A percentile compares a stretch with the other conserved stretches of the same genome.
Evolutionary conservation across 2,888 invertebrate genomes (phyloP).

Genomic region (Lasioglossum calceatum): DNA sequence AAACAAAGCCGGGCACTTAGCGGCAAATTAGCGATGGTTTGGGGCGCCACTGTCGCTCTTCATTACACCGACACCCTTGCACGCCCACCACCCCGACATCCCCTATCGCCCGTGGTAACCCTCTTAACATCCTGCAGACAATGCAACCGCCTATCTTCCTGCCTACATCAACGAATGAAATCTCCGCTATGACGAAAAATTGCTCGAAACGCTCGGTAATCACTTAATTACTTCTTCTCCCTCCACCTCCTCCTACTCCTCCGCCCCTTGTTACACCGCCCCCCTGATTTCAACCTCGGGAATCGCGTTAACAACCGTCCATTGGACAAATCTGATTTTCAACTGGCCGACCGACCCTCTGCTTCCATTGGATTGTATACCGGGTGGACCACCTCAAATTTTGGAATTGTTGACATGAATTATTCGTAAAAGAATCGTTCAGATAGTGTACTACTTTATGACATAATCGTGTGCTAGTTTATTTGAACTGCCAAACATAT

Average conservation of each 20-base stretch:
- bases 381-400: not conserved
- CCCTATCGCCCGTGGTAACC: slow-evolving; percentile 53
- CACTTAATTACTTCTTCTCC: slow-evolving; percentile 44
- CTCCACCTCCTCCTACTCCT: not conserved
- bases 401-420: not conserved
- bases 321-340: slow-evolving; percentile 6
- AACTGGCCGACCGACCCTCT: not conserved
- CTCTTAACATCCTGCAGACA: slow-evolving; percentile 70
- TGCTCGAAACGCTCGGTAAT: slow-evolving; percentile 26
- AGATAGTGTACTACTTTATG: no score
- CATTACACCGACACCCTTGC: slow-evolving; percentile 73
- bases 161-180: slow-evolving; percentile 62
- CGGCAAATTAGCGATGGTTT: slow-evolving; percentile 77
- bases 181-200: slow-evolving; percentile 56
- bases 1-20: slow-evolving; percentile 79
- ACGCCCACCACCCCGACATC: slow-evolving; percentile 34
- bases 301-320: slow-evolving; percentile 8
- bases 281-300: not conserved
- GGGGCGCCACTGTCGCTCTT: slow-evolving; percentile 77
- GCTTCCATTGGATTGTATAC: not conserved
- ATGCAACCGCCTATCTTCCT: slow-evolving; percentile 60
- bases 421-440: not conserved
- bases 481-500: not conserved
- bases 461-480: not conserved
- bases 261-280: not conserved